Conservation (phyloP, 2,113 vertebrate genomes). For the Morone chrysops region DNA sequence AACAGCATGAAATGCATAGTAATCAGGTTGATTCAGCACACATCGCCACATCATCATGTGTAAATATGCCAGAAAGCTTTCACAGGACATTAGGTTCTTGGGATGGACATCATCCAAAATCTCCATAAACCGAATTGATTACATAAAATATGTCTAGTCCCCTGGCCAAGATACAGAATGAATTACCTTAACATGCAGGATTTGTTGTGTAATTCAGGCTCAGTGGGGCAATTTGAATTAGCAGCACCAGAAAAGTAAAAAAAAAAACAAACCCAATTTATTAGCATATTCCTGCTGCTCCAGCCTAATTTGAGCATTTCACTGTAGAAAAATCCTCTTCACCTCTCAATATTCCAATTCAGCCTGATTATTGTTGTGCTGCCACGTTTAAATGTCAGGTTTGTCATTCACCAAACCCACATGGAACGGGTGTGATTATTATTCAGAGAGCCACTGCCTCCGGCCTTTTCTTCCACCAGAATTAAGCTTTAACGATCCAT, state of each 20-base stretch:
- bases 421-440: slow-evolving; percentile 27
- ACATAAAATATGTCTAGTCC: background rate
- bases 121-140: slow-evolving; percentile 51
- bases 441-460: slow-evolving; percentile 50
- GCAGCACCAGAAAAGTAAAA: background rate
- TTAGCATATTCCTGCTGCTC: background rate
- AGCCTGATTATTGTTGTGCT: slow-evolving; percentile 22
- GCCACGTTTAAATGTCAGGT: slow-evolving; percentile 58
- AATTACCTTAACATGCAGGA: slow-evolving; percentile 1
- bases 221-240: background rate
- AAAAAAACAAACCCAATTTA: background rate
- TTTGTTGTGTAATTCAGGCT: slow-evolving; percentile 14
- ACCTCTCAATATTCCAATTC: slow-evolving; percentile 11
- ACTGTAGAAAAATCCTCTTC: background rate
- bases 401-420: slow-evolving; percentile 51
- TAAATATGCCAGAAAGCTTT: slow-evolving; percentile 50
- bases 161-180: slow-evolving; percentile 3
- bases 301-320: slow-evolving; percentile 17
- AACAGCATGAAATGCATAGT: slow-evolving; percentile 33
- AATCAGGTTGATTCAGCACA: slow-evolving; percentile 58
- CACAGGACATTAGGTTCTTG: slow-evolving; percentile 38
- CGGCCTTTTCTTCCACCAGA: slow-evolving; percentile 36
- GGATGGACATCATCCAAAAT: slow-evolving; percentile 45
- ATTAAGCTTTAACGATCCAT: slow-evolving; percentile 57
- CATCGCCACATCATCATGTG: slow-evolving; percentile 36